Evolutionary conservation across 2,113 vertebrate genomes (phyloP), one percentile per base, ranked within the genome.

Genomic region (Lampris megalopsis): DNA sequence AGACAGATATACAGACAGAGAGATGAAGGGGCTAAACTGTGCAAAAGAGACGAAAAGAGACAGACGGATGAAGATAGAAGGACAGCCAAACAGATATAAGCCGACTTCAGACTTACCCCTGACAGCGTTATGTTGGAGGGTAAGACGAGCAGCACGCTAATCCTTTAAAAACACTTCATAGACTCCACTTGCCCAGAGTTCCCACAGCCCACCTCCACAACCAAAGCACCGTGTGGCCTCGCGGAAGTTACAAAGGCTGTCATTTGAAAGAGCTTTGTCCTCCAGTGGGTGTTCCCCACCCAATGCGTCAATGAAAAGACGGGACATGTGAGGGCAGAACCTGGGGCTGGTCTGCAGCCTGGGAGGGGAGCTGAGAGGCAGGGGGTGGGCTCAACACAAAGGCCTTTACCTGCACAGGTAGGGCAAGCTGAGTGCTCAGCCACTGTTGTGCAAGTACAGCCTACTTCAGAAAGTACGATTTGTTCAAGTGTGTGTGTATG

Each of bases 261-360:
- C 73, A 85, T 81, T 58, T 73, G 49, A 82, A 88, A 83, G 62
- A 47, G 73, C 73, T 88, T 86, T 84, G 80, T 87, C 80, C 69
- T 52, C 62, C 52, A 65, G 80, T 85, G 84, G 82, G 84, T 80
- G 84, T 88, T 82, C 62, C 83, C 64, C 5, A 58, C 63, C 74
- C 62, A 48, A 60, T 81, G 66, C 64, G 77, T 68, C 69, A 75
- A 81, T 71, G 57, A 66, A 9, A 45, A 10, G 52, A 71, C 53
- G 4, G 70, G 80, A 85, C 87, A 79, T 81, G 84, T 85, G 79
- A 79, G 73, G 67, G 78, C 78, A 79, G 71, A 77, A 65, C 68
- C 41, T 36, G 7, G 43, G 24, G 24, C 43, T 43, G 49, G 59
- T 45, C 61, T 63, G 62, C 56, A 24, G 75, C 70, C 42, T 63